A percentile compares a stretch with the other conserved stretches of the same genome.
Evolutionary conservation across 2,113 vertebrate species (phyloP).

Genomic region (Agapornis roseicollis): DNA sequence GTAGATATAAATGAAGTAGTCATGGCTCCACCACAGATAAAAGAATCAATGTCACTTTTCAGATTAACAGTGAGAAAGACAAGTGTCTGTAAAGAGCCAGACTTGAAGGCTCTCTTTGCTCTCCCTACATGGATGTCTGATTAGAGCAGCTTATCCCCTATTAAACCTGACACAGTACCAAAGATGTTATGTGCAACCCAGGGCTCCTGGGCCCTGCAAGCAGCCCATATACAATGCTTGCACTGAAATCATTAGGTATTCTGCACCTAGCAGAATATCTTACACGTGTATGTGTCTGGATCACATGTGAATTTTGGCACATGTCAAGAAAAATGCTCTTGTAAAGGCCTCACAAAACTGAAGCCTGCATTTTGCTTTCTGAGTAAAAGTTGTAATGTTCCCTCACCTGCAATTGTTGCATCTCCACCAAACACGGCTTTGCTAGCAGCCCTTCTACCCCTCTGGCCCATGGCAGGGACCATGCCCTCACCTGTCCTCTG

Average conservation of each 20-base stretch:
- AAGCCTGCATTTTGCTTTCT: background rate
- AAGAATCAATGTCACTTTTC: background rate
- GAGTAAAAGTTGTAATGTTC: background rate
- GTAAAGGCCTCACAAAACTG: background rate
- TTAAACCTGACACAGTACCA: background rate
- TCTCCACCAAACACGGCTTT: background rate
- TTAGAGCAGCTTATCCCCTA: background rate
- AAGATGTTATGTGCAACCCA: accelerated
- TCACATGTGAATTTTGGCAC: background rate
- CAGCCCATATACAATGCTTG: background rate
- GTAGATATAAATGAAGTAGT: background rate
- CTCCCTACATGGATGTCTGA: background rate
- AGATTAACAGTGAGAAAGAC: background rate
- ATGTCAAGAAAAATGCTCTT: background rate
- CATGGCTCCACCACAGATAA: background rate
- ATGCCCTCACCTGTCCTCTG: accelerated
- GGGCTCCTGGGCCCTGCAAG: background rate
- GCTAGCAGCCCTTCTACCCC: background rate
- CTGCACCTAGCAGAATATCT: background rate
- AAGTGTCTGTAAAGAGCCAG: background rate
- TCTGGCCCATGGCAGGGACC: background rate
- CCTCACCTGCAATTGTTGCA: background rate
- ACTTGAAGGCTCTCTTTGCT: background rate
- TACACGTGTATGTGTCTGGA: background rate
- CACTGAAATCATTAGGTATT: background rate